A percentile compares a stretch with the other conserved stretches of the same genome.
These are phyloP conservation scores for Himalopsyche anomala DNA, from an alignment of 2,888 invertebrate species.

Conservation along the genomic window DNA sequence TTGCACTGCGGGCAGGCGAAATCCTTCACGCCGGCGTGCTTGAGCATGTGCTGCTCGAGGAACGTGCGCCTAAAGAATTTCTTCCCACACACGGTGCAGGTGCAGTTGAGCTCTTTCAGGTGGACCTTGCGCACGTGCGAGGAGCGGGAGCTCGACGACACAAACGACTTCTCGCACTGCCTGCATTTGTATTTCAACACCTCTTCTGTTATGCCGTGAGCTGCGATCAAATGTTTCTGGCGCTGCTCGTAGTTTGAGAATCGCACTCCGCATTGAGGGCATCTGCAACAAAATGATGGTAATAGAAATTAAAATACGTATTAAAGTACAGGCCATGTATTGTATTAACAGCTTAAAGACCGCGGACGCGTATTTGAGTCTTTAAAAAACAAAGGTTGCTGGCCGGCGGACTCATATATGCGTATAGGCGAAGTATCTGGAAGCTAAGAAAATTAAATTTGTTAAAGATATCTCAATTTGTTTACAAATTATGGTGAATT, in stretches of 20 bases:
- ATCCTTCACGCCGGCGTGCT: background rate
- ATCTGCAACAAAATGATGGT: background rate
- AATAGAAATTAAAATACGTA: background rate
- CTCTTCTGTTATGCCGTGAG: background rate
- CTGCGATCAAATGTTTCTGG: background rate
- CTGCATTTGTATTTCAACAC: constrained; percentile 4
- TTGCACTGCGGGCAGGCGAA: constrained; percentile 1
- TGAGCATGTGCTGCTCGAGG: constrained; percentile 33
- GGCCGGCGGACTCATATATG: too few relatives aligned
- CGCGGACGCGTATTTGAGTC: too few relatives aligned
- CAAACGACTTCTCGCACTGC: background rate
- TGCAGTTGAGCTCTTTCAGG: background rate
- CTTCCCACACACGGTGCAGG: background rate
- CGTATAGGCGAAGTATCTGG: too few relatives aligned
- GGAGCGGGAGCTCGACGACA: background rate
- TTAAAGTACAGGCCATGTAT: too few relatives aligned
- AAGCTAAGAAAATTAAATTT: too few relatives aligned
- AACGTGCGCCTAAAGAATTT: background rate
- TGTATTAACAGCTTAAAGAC: too few relatives aligned
- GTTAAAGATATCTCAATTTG: too few relatives aligned
- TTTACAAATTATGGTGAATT: too few relatives aligned
- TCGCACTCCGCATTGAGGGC: background rate
- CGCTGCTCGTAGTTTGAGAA: constrained; percentile 4
- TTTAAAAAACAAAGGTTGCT: too few relatives aligned
- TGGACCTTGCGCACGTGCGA: constrained; percentile 3